Percentiles rank a stretch among this genome's conserved stretches.
These are phyloP conservation scores for Phthorimaea operculella DNA, from an alignment of 1,140 invertebrate species.

Conservation along the genomic window DNA sequence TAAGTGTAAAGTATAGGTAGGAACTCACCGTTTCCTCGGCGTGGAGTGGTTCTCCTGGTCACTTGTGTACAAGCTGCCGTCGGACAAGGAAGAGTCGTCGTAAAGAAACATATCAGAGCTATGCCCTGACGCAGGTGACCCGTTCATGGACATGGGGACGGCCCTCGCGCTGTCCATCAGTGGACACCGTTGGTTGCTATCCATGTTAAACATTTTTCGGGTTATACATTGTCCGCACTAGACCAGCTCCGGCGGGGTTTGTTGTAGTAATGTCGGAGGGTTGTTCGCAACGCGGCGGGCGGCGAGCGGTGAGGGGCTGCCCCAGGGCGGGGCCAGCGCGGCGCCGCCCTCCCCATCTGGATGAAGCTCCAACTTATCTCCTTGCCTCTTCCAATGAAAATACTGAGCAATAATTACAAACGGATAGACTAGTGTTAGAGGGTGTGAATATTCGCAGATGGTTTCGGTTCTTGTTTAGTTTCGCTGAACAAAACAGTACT, in stretches of 20 bases:
- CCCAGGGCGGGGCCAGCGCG: too few relatives aligned
- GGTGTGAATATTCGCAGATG: too few relatives aligned
- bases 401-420: too few relatives aligned
- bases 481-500: too few relatives aligned
- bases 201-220: conserved; percentile 39
- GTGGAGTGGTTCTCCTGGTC: conserved; percentile 59
- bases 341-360: too few relatives aligned
- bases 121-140: conserved; percentile 44
- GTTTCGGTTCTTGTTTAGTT: too few relatives aligned
- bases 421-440: too few relatives aligned
- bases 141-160: conserved; percentile 24
- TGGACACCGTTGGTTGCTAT: conserved; percentile 27
- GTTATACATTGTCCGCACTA: neutral
- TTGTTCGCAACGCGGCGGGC: too few relatives aligned
- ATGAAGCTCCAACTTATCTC: too few relatives aligned
- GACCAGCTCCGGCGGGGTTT: neutral
- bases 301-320: too few relatives aligned
- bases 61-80: conserved; percentile 59
- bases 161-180: conserved; percentile 23
- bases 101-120: conserved; percentile 54
- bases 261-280: neutral
- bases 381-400: too few relatives aligned
- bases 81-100: conserved; percentile 61
- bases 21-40: conserved; percentile 43
- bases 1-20: too few relatives aligned